Evolutionary conservation across 2,113 vertebrate genomes (phyloP).

Genomic region (Microcebus murinus): DNA sequence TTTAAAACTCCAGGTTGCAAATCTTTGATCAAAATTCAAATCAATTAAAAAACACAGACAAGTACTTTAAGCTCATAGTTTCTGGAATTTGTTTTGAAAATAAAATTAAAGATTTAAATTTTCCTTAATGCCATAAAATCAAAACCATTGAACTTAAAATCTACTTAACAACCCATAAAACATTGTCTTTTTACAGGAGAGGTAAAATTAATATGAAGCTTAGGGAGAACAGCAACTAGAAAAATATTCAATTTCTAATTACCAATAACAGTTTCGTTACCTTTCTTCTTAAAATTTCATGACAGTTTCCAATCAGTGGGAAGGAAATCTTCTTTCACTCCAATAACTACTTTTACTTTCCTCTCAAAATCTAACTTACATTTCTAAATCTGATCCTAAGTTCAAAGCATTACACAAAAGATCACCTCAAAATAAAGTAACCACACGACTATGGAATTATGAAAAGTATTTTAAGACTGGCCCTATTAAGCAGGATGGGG

Average conservation of each 20-base stretch:
- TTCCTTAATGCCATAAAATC: conserved; percentile 14
- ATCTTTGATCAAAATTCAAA: conserved; percentile 47
- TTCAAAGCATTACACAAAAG: conserved; percentile 42
- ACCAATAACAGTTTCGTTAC: neutral
- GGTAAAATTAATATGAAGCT: conserved; percentile 32
- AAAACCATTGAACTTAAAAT: conserved; percentile 47
- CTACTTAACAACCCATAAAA: neutral
- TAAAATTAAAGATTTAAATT: conserved; percentile 32
- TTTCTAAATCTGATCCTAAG: conserved; percentile 50
- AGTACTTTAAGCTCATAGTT: conserved; percentile 9
- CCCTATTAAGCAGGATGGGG: neutral
- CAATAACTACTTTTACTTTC: conserved; percentile 12
- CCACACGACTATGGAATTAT: conserved; percentile 13
- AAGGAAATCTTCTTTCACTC: conserved; percentile 54
- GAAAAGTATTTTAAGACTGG: conserved; percentile 27
- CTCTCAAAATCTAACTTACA: conserved; percentile 21
- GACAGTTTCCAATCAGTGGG: neutral
- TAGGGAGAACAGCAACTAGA: conserved; percentile 13
- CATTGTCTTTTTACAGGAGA: conserved; percentile 28
- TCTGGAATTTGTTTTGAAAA: conserved; percentile 32
- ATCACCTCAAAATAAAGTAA: conserved; percentile 56
- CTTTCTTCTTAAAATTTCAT: conserved; percentile 49
- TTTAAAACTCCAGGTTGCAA: conserved; percentile 34
- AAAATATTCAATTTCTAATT: conserved; percentile 35
- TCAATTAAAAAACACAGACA: neutral